A percentile compares a stretch with the other conserved stretches of the same genome.
These are phyloP conservation scores for Nesoenas mayeri DNA, from an alignment of 2,113 vertebrate genomes.

Conservation along the genomic window DNA sequence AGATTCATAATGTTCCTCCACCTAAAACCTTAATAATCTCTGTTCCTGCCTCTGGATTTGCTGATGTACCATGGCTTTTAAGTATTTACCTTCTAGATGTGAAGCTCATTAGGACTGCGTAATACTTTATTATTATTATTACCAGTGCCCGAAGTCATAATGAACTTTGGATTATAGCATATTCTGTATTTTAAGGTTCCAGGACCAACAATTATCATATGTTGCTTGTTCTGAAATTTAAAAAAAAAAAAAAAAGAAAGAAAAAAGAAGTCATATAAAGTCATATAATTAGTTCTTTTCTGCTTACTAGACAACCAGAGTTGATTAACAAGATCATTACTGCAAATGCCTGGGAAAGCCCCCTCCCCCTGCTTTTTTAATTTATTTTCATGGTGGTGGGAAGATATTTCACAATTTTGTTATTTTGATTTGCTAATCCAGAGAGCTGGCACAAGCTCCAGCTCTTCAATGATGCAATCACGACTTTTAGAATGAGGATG, in stretches of 20 bases:
- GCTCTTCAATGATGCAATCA: background rate
- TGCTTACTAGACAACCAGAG: background rate
- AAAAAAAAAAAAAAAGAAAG: background rate
- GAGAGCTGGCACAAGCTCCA: background rate
- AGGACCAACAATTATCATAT: slow-evolving; percentile 38
- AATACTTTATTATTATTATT: slow-evolving; percentile 54
- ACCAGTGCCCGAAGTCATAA: slow-evolving; percentile 39
- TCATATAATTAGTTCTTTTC: slow-evolving; percentile 16
- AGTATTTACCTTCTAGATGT: slow-evolving; percentile 62
- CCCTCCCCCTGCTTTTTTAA: background rate
- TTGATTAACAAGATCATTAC: slow-evolving; percentile 16
- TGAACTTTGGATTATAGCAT: slow-evolving; percentile 45
- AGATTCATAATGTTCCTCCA: slow-evolving; percentile 16
- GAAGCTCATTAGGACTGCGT: slow-evolving; percentile 1
- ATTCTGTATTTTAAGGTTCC: slow-evolving; percentile 48
- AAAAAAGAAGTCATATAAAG: background rate
- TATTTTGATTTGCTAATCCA: slow-evolving; percentile 24
- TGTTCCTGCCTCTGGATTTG: slow-evolving; percentile 46
- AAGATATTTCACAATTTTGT: slow-evolving; percentile 18
- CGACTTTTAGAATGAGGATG: background rate
- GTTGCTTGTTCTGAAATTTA: slow-evolving; percentile 37
- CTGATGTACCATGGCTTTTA: slow-evolving; percentile 30
- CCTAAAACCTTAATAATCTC: slow-evolving; percentile 58
- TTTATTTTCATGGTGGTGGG: background rate
- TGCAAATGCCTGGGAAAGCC: slow-evolving; percentile 11